These are phyloP conservation scores for Orius insidiosus DNA, from an alignment of 1,140 invertebrate genomes.

Conservation along the genomic window DNA sequence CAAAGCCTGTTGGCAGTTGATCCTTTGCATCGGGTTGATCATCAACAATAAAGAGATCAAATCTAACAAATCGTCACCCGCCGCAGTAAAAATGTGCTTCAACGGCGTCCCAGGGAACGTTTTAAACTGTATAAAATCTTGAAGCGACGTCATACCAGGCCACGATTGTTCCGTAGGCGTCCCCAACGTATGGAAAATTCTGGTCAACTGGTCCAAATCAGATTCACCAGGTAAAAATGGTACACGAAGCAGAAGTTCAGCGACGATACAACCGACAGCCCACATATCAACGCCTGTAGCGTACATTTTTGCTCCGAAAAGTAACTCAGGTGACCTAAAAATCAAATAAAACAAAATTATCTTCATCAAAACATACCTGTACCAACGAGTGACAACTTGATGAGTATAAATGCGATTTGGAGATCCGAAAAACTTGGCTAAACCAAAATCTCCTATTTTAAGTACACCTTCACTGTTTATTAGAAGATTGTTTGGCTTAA, in stretches of 20 bases:
- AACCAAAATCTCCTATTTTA: constrained; percentile 96
- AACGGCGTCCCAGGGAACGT: constrained; percentile 63
- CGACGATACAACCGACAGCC: constrained; percentile 95
- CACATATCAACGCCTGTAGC: constrained; percentile 95
- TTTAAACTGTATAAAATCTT: constrained; percentile 88
- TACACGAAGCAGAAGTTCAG: constrained; percentile 77
- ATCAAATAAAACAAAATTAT: constrained; percentile 7
- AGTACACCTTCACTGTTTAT: constrained; percentile 83
- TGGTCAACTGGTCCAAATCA: constrained; percentile 88
- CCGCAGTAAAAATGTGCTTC: constrained; percentile 86
- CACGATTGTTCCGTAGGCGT: constrained; percentile 85
- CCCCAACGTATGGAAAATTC: constrained; percentile 84
- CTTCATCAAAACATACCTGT: constrained; percentile 46
- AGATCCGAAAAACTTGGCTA: constrained; percentile 93
- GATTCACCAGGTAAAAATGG: constrained; percentile 94
- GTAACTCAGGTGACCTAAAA: constrained; percentile 58
- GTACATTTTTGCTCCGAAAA: constrained; percentile 91
- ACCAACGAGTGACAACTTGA: constrained; percentile 94
- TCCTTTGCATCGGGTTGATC: constrained; percentile 71
- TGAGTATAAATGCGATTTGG: constrained; percentile 93
- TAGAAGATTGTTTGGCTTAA: constrained; percentile 97
- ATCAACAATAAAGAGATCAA: constrained; percentile 61
- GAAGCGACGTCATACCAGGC: constrained; percentile 69
- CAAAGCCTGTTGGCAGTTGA: constrained; percentile 61
- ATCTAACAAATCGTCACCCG: constrained; percentile 78